Evolutionary conservation across 2,113 vertebrate genomes (phyloP).

Genomic region (Turdus rufiventris): DNA sequence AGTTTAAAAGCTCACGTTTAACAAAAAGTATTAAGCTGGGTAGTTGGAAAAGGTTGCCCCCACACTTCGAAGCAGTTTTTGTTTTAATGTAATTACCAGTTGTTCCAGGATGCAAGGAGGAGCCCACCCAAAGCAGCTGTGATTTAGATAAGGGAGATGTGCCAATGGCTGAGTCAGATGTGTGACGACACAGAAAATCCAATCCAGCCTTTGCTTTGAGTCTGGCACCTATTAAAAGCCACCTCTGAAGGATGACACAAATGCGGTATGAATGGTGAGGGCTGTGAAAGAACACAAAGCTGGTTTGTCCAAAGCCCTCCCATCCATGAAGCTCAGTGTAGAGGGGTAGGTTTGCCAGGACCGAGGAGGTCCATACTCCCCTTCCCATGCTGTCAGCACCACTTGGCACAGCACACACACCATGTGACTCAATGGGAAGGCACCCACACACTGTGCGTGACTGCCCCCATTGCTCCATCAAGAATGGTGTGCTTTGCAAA

Average conservation of each 20-base stretch:
- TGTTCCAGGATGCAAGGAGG: background rate
- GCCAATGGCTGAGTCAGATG: background rate
- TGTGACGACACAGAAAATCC: background rate
- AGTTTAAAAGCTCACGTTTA: background rate
- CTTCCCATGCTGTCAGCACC: background rate
- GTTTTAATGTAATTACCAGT: background rate
- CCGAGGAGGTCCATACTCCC: accelerated
- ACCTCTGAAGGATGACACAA: background rate
- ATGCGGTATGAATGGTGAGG: background rate
- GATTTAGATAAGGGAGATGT: background rate
- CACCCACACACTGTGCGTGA: accelerated
- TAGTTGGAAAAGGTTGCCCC: background rate
- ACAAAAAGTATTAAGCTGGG: background rate
- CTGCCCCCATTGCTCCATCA: background rate
- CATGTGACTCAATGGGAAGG: accelerated
- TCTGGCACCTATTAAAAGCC: background rate
- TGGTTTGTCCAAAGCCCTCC: background rate
- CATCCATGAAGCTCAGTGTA: accelerated
- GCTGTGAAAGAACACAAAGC: background rate
- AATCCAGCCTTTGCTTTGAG: background rate
- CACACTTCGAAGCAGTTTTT: background rate
- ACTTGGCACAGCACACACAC: accelerated
- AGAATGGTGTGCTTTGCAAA: background rate
- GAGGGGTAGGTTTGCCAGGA: background rate
- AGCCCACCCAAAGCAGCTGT: background rate